These are phyloP conservation scores for Prietella phreatophila DNA, from an alignment of 2,113 vertebrate species.

Conservation along the genomic window DNA sequence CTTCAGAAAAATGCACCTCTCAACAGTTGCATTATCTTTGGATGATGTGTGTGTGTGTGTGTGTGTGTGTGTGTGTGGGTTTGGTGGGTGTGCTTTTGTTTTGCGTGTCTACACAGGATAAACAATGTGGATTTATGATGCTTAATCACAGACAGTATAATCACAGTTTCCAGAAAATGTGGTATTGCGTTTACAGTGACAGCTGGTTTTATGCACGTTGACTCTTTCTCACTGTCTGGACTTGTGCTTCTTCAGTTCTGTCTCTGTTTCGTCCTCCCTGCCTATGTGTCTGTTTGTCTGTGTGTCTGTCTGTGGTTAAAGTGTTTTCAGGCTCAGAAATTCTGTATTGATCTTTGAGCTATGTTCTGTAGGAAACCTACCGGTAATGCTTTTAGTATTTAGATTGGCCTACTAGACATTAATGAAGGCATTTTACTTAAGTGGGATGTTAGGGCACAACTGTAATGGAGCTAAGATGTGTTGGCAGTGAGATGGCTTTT, in stretches of 20 bases:
- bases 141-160: conserved; percentile 19
- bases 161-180: conserved; percentile 20
- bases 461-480: conserved; percentile 31
- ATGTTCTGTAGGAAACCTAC: neutral
- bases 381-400: neutral
- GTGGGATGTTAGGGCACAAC: conserved; percentile 11
- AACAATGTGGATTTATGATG: conserved; percentile 31
- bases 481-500: conserved; percentile 26
- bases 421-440: conserved; percentile 29
- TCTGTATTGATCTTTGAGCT: neutral
- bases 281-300: neutral
- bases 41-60: neutral
- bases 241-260: conserved; percentile 5
- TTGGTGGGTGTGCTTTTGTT: neutral
- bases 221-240: conserved; percentile 23
- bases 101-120: conserved; percentile 5
- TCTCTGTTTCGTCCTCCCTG: neutral
- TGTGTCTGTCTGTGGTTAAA: conserved; percentile 26
- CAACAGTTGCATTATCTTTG: neutral
- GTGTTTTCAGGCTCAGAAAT: conserved; percentile 20
- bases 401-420: conserved; percentile 10
- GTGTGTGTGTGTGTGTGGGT: neutral
- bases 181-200: conserved; percentile 21
- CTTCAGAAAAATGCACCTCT: neutral
- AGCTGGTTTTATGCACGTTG: conserved; percentile 35